A percentile compares a stretch with the other conserved stretches of the same genome.
Evolutionary conservation across 2,888 invertebrate genomes (phyloP).

Genomic region (Choristoneura rosaceana): DNA sequence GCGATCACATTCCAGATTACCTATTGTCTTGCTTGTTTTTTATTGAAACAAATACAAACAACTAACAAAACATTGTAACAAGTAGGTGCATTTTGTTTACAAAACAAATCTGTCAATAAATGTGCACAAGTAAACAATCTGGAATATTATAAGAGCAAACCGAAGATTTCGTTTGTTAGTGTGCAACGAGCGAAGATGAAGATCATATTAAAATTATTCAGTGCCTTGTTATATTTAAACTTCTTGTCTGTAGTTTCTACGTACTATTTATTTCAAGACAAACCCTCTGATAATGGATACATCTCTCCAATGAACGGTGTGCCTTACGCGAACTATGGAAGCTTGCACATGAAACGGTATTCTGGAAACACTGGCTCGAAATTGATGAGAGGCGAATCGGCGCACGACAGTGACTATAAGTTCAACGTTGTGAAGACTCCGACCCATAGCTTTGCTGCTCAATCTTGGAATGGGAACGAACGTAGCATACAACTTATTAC

Average conservation of each 20-base stretch:
- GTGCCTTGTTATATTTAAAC: slow-evolving; percentile 51
- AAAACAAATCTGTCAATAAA: slow-evolving; percentile 45
- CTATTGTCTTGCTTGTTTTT: slow-evolving; percentile 1
- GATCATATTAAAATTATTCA: slow-evolving; percentile 51
- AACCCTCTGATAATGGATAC: slow-evolving; percentile 52
- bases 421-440: slow-evolving; percentile 57
- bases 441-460: background rate
- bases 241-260: slow-evolving; percentile 51
- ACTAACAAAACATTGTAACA: background rate
- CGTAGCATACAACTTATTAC: background rate
- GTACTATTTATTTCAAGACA: slow-evolving; percentile 61
- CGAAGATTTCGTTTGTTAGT: slow-evolving; percentile 48
- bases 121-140: slow-evolving; percentile 47
- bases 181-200: slow-evolving; percentile 56
- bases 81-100: slow-evolving; percentile 13
- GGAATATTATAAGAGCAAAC: slow-evolving; percentile 59
- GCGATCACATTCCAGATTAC: background rate
- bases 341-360: slow-evolving; percentile 55
- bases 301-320: slow-evolving; percentile 50
- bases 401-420: slow-evolving; percentile 59
- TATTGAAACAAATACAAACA: slow-evolving; percentile 7
- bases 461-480: background rate
- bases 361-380: slow-evolving; percentile 49
- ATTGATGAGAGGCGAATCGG: slow-evolving; percentile 51
- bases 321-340: slow-evolving; percentile 48